Evolutionary conservation across 1,140 invertebrate genomes (phyloP).

Genomic region (Lepidurus packardi): DNA sequence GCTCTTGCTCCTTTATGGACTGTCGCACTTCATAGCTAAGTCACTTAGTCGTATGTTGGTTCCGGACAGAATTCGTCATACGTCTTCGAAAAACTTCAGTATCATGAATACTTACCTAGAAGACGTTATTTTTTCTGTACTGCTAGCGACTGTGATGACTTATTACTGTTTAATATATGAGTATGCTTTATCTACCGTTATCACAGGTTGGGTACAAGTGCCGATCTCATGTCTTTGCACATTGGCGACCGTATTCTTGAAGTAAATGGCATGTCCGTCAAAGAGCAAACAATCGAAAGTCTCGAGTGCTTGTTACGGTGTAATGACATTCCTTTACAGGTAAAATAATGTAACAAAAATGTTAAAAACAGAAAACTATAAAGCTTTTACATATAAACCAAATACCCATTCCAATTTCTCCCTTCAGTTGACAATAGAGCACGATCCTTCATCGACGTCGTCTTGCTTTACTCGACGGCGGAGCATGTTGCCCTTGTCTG

Average conservation of each 20-base stretch:
- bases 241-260: slow-evolving; percentile 86
- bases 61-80: too few relatives aligned
- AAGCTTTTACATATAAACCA: not conserved
- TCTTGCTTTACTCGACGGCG: slow-evolving; percentile 42
- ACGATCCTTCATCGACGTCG: slow-evolving; percentile 67
- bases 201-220: slow-evolving; percentile 68
- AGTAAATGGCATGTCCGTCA: slow-evolving; percentile 82
- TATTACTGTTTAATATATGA: not conserved
- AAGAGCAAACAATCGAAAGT: slow-evolving; percentile 66
- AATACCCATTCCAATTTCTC: not conserved
- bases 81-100: too few relatives aligned
- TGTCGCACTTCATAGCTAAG: too few relatives aligned
- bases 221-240: slow-evolving; percentile 73
- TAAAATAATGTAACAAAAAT: not conserved
- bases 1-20: too few relatives aligned
- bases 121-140: too few relatives aligned
- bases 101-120: too few relatives aligned
- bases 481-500: slow-evolving; percentile 43
- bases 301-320: slow-evolving; percentile 69
- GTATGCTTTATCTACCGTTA: not conserved
- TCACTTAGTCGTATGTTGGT: too few relatives aligned
- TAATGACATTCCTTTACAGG: slow-evolving; percentile 66
- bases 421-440: slow-evolving; percentile 72
- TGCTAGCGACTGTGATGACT: not conserved
- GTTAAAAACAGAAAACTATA: not conserved